Percentiles rank a stretch among this genome's conserved stretches.
Conservation (phyloP, 2,113 vertebrate genomes). For the Rhinoderma darwinii region DNA sequence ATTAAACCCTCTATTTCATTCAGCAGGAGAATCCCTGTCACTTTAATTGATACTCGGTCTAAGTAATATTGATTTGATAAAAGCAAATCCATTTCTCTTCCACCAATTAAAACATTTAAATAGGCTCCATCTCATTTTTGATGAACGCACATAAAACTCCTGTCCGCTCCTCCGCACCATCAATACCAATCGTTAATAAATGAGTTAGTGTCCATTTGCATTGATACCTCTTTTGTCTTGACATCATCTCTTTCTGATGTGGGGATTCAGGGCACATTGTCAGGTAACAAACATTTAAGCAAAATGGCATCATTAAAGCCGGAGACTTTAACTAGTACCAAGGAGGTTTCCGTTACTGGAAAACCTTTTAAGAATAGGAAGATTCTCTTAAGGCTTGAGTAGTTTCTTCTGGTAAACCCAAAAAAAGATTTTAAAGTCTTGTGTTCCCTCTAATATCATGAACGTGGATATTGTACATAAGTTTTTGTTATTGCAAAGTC, state of each 20-base stretch:
- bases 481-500: not conserved
- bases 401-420: constrained; percentile 1
- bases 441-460: not conserved
- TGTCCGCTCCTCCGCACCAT: constrained; percentile 64
- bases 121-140: constrained; percentile 66
- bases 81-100: constrained; percentile 76
- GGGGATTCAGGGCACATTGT: constrained; percentile 50
- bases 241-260: constrained; percentile 62
- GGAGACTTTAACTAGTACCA: constrained; percentile 12
- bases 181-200: constrained; percentile 71
- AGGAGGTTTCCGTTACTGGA: not conserved
- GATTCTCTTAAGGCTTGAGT: not conserved
- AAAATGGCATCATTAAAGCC: constrained; percentile 48
- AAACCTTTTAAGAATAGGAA: not conserved
- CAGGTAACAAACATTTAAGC: constrained; percentile 56
- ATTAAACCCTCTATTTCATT: constrained; percentile 72
- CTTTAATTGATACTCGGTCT: constrained; percentile 77
- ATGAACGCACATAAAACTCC: constrained; percentile 65
- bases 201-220: constrained; percentile 69
- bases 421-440: not conserved
- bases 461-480: not conserved
- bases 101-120: constrained; percentile 78
- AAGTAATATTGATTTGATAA: constrained; percentile 80
- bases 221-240: constrained; percentile 64
- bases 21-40: constrained; percentile 69